Evolutionary conservation across 2,888 invertebrate genomes (phyloP), one percentile per base, ranked within the genome.

Genomic region (Tachina lurida): DNA sequence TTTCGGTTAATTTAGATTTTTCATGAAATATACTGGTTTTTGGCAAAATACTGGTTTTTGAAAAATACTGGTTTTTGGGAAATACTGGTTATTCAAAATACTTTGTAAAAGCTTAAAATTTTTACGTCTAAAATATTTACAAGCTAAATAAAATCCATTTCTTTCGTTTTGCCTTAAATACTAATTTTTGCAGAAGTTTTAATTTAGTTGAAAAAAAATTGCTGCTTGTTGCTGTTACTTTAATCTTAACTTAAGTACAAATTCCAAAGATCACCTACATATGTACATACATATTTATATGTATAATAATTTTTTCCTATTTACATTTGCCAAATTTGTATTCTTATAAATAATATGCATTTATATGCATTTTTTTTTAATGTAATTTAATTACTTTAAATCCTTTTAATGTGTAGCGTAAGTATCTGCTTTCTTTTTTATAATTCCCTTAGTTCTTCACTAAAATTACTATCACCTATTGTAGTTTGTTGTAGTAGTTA

Each of bases 401-500:
- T 68, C 56, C 56, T 13, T 56, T 73, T 52, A 15, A 41, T 52
- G 22, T 60, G 22, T 60, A n/a, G 15, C n/a, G 19, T 12, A 58
- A 73, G n/a, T 7, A 54, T 17, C 43, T 31, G 15, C 13, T 22
- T 31, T 10, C 15, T 4, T 19, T 22, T 56, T 39, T 75, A 84
- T 74, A 82, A 71, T 54, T 73, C 67, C 45, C 52, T 67, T 73
- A 84, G 43, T 22, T 39, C 60, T 73, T 58, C 52, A 78, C 83
- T 84, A 62, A 84, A 47, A 78, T 84, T 84, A 79, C 78, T 86
- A 86, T 84, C 76, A 84, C 76, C 80, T 81, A 73, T 73, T 81
- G 31, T 65, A 73, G 76, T 83, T 56, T 22, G 49, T 68, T 43
- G 74, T 83, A 43, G 80, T 75, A 47, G 73, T 67, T 22, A 73